Percentiles rank a stretch among this genome's conserved stretches.
Conservation (phyloP, 2,113 vertebrate species). For the Boleophthalmus pectinirostris region DNA sequence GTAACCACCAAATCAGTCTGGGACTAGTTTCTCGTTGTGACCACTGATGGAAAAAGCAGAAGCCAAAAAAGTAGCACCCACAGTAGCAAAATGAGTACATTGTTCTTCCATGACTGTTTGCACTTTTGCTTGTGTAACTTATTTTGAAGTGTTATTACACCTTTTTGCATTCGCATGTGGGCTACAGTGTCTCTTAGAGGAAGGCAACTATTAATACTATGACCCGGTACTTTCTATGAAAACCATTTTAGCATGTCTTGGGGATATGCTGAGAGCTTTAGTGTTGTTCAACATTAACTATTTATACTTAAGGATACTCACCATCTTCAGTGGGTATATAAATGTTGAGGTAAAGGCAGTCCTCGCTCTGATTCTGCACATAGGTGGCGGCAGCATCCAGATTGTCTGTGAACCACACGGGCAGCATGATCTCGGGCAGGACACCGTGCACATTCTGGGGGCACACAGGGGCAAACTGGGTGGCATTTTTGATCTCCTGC, state of each 20-base stretch:
- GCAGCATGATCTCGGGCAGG: constrained; percentile 91
- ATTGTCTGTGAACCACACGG: constrained; percentile 93
- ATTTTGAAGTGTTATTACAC: neutral
- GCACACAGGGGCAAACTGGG: constrained; percentile 87
- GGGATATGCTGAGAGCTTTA: neutral
- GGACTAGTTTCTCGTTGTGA: neutral
- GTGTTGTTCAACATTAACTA: constrained; percentile 17
- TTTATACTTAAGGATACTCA: constrained; percentile 68
- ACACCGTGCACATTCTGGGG: constrained; percentile 91
- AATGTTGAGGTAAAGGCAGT: constrained; percentile 94
- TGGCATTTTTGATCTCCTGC: constrained; percentile 90
- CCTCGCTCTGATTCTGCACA: constrained; percentile 92
- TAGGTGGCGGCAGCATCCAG: constrained; percentile 87
- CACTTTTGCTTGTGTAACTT: neutral
- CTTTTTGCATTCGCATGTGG: neutral
- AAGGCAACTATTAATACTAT: neutral
- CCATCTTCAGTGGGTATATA: constrained; percentile 94
- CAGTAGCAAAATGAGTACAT: neutral
- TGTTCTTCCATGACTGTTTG: neutral
- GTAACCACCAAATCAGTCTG: neutral
- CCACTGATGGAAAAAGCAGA: neutral
- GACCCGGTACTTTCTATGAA: neutral
- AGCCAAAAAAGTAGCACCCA: neutral
- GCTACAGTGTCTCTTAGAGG: neutral
- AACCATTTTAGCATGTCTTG: neutral